Conservation (phyloP, 1,140 invertebrate genomes). For the Latrodectus geometricus region DNA sequence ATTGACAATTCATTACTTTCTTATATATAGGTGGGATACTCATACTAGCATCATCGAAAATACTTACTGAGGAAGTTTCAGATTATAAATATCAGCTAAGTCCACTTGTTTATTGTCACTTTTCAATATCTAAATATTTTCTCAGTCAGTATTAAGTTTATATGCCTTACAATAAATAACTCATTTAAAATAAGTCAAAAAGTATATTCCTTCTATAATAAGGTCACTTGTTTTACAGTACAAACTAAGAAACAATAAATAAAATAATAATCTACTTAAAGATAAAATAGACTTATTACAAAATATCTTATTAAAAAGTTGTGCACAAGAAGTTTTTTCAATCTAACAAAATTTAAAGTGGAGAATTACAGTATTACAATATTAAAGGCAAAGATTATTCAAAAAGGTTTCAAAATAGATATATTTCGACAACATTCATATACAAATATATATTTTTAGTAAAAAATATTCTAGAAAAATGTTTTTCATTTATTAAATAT, state of each 20-base stretch:
- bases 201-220: constrained; percentile 3
- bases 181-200: background rate
- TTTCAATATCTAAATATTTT: background rate
- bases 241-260: background rate
- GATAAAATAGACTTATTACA: background rate
- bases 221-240: constrained; percentile 28
- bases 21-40: background rate
- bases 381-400: background rate
- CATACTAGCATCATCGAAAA: background rate
- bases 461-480: no score
- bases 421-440: no score
- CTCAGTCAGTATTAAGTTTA: background rate
- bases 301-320: background rate
- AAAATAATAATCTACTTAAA: background rate
- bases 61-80: background rate
- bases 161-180: background rate
- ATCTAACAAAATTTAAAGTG: background rate
- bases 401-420: background rate
- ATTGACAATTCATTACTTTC: background rate
- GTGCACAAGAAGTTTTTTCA: background rate
- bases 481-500: no score
- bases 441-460: no score
- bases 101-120: constrained; percentile 5
- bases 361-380: background rate
- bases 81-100: constrained; percentile 27